Evolutionary conservation across 2,113 vertebrate species (phyloP).

Genomic region (Actenoides lindsayi): DNA sequence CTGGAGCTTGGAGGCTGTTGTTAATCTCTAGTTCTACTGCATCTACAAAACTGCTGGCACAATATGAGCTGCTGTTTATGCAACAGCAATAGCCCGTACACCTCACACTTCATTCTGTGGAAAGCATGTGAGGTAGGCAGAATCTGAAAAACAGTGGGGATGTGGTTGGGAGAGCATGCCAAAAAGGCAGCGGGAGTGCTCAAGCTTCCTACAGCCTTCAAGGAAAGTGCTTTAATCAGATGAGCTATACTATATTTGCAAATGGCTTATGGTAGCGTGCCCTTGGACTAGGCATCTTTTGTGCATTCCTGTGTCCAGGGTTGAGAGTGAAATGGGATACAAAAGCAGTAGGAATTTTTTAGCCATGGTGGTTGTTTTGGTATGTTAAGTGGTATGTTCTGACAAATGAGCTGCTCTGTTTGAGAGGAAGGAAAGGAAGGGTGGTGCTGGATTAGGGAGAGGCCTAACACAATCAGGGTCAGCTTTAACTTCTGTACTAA

Average conservation of each 20-base stretch:
- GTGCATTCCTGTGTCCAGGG: fast-evolving
- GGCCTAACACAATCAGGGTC: neutral
- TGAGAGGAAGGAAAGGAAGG: neutral
- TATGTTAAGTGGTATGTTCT: neutral
- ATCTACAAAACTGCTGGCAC: neutral
- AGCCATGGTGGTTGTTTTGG: neutral
- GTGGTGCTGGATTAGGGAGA: neutral
- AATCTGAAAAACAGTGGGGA: neutral
- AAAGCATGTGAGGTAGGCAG: neutral
- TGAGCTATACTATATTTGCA: neutral
- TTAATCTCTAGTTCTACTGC: neutral
- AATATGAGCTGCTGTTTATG: neutral
- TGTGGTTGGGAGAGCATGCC: neutral
- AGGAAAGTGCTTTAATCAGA: neutral
- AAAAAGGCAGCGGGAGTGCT: neutral
- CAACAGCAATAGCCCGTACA: neutral
- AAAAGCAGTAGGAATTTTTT: neutral
- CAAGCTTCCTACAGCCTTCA: neutral
- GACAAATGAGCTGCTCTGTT: neutral
- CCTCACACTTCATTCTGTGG: neutral
- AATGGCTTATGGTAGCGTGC: fast-evolving
- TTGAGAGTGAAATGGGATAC: neutral
- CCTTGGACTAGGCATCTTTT: fast-evolving
- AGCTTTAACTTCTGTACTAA: neutral
- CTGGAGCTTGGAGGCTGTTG: neutral